Evolutionary conservation across 1,140 invertebrate species (phyloP).

Genomic region (Anadara kagoshimensis): DNA sequence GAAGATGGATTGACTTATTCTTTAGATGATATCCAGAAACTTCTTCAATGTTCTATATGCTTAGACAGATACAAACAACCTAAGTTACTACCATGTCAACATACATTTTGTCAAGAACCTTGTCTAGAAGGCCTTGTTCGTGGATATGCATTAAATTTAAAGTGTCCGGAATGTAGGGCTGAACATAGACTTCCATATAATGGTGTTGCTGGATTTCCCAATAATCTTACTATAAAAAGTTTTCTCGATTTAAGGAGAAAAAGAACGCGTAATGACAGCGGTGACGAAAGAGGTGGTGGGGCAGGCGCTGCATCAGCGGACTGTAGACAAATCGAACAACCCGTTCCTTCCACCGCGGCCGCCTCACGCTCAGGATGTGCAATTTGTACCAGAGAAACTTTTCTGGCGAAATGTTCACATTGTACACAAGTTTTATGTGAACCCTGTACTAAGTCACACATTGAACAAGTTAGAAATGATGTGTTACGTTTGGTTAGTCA

Average conservation of each 20-base stretch:
- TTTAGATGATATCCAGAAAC: slow-evolving; percentile 88
- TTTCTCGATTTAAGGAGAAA: slow-evolving; percentile 56
- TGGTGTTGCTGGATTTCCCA: slow-evolving; percentile 58
- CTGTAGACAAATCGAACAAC: not conserved
- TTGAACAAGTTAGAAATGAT: slow-evolving; percentile 95
- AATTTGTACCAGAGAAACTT: slow-evolving; percentile 93
- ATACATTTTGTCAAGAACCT: slow-evolving; percentile 98
- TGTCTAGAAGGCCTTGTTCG: slow-evolving; percentile 67
- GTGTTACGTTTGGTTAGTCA: slow-evolving; percentile 95
- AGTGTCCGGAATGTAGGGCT: slow-evolving; percentile 98
- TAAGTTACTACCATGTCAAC: slow-evolving; percentile 98
- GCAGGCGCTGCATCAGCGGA: slow-evolving; percentile 9
- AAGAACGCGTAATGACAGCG: not conserved
- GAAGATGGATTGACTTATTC: slow-evolving; percentile 43
- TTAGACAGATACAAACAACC: slow-evolving; percentile 97
- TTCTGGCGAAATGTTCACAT: slow-evolving; percentile 90
- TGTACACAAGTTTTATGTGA: slow-evolving; percentile 94
- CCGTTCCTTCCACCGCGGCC: slow-evolving; percentile 23
- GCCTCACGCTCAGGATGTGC: slow-evolving; percentile 48
- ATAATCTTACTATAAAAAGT: slow-evolving; percentile 64
- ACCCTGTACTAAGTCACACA: slow-evolving; percentile 93
- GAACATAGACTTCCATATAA: slow-evolving; percentile 92
- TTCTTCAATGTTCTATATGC: slow-evolving; percentile 98
- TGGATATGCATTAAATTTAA: slow-evolving; percentile 76
- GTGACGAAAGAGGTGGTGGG: slow-evolving; percentile 3